Evolutionary conservation across 2,888 invertebrate species (phyloP).

Genomic region (Bruchidius siliquastri): DNA sequence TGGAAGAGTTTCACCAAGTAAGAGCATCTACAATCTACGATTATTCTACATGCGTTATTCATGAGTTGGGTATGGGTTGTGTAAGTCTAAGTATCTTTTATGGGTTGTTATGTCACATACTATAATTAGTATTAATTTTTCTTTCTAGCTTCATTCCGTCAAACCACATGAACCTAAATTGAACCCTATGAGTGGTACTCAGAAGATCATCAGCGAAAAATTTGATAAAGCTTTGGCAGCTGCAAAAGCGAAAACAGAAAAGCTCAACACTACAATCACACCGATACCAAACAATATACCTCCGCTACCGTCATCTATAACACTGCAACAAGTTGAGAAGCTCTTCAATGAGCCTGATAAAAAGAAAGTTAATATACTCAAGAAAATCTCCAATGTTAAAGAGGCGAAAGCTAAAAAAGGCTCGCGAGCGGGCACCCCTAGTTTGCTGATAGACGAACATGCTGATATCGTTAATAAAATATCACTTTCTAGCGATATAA

Average conservation of each 20-base stretch:
- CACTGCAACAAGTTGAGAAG: slow-evolving; percentile 48
- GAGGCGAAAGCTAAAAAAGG: slow-evolving; percentile 47
- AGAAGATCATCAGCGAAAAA: slow-evolving; percentile 22
- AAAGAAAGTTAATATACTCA: slow-evolving; percentile 82
- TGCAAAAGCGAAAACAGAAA: slow-evolving; percentile 45
- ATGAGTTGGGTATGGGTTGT: no score
- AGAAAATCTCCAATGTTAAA: slow-evolving; percentile 76
- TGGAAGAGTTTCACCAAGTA: no score
- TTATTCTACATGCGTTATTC: no score
- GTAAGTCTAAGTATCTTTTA: no score
- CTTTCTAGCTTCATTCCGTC: not conserved
- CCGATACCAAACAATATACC: slow-evolving; percentile 38
- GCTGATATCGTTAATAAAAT: slow-evolving; percentile 37
- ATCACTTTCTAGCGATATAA: slow-evolving; percentile 50
- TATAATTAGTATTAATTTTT: no score
- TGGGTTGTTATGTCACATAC: no score
- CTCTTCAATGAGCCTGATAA: slow-evolving; percentile 76
- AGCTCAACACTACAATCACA: slow-evolving; percentile 45
- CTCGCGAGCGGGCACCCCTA: slow-evolving; percentile 45
- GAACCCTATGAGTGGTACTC: slow-evolving; percentile 1
- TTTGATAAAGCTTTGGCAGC: slow-evolving; percentile 42
- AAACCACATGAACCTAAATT: slow-evolving; percentile 2
- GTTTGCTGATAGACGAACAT: slow-evolving; percentile 46
- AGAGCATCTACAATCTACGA: no score
- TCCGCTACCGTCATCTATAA: slow-evolving; percentile 35